phyloP scores from a whole-genome alignment of 2,797 vertebrate species.

The Parotocinclus haroldoi region DNA sequence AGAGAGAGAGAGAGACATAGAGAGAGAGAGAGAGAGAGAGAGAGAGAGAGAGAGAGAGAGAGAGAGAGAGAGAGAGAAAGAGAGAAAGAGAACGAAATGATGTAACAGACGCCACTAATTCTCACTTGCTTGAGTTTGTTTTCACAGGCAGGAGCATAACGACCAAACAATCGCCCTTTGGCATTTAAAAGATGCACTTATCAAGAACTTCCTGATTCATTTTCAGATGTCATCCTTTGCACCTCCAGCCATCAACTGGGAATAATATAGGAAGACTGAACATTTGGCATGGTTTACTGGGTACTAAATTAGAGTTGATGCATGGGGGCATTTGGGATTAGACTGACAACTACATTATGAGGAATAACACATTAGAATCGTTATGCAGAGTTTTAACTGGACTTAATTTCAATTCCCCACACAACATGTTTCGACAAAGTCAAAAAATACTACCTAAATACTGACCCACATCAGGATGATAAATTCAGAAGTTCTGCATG shows the following conservation, averaged over 20 bases:
- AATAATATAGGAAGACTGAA: constrained; percentile 21
- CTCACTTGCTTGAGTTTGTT: constrained; percentile 18
- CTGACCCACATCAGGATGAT: too few species aligned
- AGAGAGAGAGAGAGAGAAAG: neutral
- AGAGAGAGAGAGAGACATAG: too few species aligned
- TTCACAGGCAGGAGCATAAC: constrained; percentile 12
- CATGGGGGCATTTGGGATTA: constrained; percentile 28
- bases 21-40: too few species aligned
- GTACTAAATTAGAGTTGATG: constrained; percentile 5
- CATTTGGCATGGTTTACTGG: constrained; percentile 12
- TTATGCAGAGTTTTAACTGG: neutral
- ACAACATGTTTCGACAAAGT: neutral
- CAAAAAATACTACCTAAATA: neutral
- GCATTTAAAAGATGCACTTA: constrained; percentile 17
- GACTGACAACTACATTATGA: constrained; percentile 12
- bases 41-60: too few species aligned
- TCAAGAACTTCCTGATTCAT: constrained; percentile 27
- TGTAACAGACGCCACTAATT: neutral
- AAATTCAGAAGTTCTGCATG: too few species aligned
- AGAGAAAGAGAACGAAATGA: too few species aligned
- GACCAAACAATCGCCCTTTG: neutral
- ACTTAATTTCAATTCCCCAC: neutral
- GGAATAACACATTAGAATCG: neutral
- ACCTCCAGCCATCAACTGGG: constrained; percentile 14
- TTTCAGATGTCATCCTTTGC: constrained; percentile 17